Conservation (phyloP, 1,140 invertebrate genomes). For the Triops longicaudatus region DNA sequence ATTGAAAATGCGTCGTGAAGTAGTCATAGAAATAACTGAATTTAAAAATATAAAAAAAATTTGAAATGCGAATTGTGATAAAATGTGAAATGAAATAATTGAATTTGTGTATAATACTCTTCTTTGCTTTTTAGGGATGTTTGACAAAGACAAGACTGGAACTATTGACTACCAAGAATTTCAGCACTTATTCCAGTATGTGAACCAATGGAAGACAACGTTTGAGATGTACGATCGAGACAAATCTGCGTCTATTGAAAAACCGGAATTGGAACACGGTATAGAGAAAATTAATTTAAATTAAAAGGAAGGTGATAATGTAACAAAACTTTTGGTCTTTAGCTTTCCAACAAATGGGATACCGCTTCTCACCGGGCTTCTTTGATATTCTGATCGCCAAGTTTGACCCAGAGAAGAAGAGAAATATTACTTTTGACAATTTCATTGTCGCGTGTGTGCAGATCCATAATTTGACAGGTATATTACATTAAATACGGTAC, state of each 20-base stretch:
- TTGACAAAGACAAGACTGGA: conserved; percentile 74
- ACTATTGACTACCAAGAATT: conserved; percentile 81
- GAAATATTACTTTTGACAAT: conserved; percentile 67
- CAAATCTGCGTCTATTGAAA: conserved; percentile 72
- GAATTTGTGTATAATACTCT: no score
- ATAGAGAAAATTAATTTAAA: conserved; percentile 32
- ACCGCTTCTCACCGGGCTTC: conserved; percentile 68
- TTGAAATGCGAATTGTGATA: conserved; percentile 22
- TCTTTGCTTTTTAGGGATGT: conserved; percentile 57
- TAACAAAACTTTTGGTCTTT: conserved; percentile 34
- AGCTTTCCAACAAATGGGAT: conserved; percentile 83
- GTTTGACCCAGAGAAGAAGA: conserved; percentile 48
- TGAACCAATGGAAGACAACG: conserved; percentile 50
- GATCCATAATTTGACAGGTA: conserved; percentile 67
- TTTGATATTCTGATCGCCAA: conserved; percentile 60
- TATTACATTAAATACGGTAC: conserved; percentile 17
- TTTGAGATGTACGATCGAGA: conserved; percentile 75
- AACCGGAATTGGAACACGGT: conserved; percentile 66
- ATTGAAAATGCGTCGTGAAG: no score
- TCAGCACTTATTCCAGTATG: conserved; percentile 75
- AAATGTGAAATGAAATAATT: no score
- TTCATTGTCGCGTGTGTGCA: conserved; percentile 82
- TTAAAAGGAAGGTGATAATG: conserved; percentile 30
- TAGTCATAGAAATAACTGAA: no score
- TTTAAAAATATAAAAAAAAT: not conserved